Conservation (phyloP, 2,888 invertebrate genomes). For the Hydrotaea cyrtoneurina region DNA sequence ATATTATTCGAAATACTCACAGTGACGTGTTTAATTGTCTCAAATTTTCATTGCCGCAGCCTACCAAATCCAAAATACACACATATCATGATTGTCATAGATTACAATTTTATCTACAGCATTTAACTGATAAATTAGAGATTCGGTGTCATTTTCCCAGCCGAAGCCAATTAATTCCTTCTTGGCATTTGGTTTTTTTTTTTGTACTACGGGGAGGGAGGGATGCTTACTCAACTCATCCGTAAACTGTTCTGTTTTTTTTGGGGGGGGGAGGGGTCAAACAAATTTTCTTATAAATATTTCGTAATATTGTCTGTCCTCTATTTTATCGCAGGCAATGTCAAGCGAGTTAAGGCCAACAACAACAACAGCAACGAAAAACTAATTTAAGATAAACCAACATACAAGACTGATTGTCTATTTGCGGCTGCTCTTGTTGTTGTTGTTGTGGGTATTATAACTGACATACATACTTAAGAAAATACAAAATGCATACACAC, state of each 20-base stretch:
- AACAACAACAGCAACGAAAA: slow-evolving; percentile 20
- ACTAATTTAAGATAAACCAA: slow-evolving; percentile 62
- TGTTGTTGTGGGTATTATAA: not conserved
- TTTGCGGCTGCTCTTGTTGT: slow-evolving; percentile 14
- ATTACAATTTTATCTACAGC: too few relatives aligned
- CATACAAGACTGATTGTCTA: slow-evolving; percentile 43
- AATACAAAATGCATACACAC: not conserved
- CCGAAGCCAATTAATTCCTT: not conserved
- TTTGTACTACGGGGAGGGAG: not conserved
- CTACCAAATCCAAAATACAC: too few relatives aligned
- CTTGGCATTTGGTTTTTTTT: not conserved
- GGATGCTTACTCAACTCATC: not conserved
- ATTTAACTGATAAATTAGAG: not conserved
- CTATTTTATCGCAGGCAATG: slow-evolving; percentile 49
- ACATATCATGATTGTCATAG: too few relatives aligned
- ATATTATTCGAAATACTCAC: too few relatives aligned
- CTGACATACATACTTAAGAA: slow-evolving; percentile 21
- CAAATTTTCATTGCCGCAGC: too few relatives aligned
- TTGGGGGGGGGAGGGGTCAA: slow-evolving; percentile 39
- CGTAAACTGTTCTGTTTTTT: not conserved
- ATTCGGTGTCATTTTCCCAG: slow-evolving; percentile 2
- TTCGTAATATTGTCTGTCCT: slow-evolving; percentile 47
- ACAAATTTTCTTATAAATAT: slow-evolving; percentile 46
- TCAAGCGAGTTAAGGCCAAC: slow-evolving; percentile 37
- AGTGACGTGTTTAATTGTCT: too few relatives aligned